A percentile compares a stretch with the other conserved stretches of the same genome.
Conservation (phyloP, 2,113 vertebrate genomes). For the Ammospiza nelsoni region DNA sequence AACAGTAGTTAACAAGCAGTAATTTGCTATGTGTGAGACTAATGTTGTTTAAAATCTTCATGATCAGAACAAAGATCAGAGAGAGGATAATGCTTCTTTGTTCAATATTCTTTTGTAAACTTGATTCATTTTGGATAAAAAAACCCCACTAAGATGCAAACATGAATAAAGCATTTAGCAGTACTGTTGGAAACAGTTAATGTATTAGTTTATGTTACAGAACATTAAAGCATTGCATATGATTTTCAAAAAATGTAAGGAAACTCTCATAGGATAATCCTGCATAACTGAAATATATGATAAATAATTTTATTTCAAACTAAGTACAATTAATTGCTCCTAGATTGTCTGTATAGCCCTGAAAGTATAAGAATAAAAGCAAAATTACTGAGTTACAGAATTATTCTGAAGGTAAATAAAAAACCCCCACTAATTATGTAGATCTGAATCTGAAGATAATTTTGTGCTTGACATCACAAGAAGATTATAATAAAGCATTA, state of each 20-base stretch:
- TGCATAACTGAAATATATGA: constrained; percentile 38
- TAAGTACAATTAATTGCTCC: constrained; percentile 33
- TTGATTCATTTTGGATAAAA: constrained; percentile 22
- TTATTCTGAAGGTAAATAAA: constrained; percentile 29
- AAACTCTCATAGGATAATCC: constrained; percentile 45
- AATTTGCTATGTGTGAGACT: constrained; percentile 71
- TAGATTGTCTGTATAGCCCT: constrained; percentile 12
- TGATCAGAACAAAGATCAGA: constrained; percentile 72
- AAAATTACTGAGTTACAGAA: neutral
- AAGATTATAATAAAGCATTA: neutral
- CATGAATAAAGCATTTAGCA: neutral
- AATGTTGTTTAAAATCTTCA: constrained; percentile 70
- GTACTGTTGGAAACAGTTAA: constrained; percentile 1
- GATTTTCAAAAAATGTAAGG: constrained; percentile 62
- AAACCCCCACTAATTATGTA: neutral
- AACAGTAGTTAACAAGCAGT: constrained; percentile 76
- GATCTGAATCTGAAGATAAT: constrained; percentile 2
- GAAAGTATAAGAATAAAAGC: constrained; percentile 25
- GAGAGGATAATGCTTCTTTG: constrained; percentile 66
- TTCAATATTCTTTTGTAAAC: constrained; percentile 73
- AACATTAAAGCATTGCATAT: constrained; percentile 51
- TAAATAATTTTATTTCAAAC: constrained; percentile 52
- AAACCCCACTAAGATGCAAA: neutral
- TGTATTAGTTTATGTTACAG: constrained; percentile 33
- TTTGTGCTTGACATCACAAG: constrained; percentile 45